phyloP scores from a whole-genome alignment of 2,797 vertebrate genomes.

The Anas bahamensis region DNA sequence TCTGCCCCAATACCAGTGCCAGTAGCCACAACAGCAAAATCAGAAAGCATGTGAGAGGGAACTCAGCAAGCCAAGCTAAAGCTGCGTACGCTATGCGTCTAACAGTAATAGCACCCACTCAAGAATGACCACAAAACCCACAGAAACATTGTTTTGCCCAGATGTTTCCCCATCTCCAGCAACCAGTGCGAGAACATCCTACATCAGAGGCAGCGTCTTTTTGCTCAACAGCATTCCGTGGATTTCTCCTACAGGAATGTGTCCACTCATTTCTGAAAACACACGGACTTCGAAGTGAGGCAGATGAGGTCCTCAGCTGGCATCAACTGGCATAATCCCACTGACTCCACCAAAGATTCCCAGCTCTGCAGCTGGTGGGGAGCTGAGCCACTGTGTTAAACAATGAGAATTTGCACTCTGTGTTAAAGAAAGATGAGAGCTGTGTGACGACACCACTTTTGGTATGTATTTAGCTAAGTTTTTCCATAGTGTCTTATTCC shows the following conservation, averaged over 20 bases:
- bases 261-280: neutral
- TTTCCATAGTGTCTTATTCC: neutral
- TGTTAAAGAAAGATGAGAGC: neutral
- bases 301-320: neutral
- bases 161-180: neutral
- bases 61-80: neutral
- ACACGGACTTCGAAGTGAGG: fast-evolving
- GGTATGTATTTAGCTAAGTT: neutral
- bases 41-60: neutral
- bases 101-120: neutral
- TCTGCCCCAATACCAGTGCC: too few species aligned
- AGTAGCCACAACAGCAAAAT: neutral
- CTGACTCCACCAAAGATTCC: fast-evolving
- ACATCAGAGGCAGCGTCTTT: neutral
- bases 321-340: fast-evolving
- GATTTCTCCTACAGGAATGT: neutral
- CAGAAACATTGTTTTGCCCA: neutral
- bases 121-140: neutral
- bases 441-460: neutral
- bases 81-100: neutral
- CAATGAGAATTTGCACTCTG: neutral
- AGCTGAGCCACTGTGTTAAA: neutral
- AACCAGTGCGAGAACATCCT: neutral
- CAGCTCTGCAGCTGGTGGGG: neutral
- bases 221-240: neutral